These are phyloP conservation scores for Serilophus lunatus DNA, from an alignment of 2,113 vertebrate genomes.

Conservation along the genomic window DNA sequence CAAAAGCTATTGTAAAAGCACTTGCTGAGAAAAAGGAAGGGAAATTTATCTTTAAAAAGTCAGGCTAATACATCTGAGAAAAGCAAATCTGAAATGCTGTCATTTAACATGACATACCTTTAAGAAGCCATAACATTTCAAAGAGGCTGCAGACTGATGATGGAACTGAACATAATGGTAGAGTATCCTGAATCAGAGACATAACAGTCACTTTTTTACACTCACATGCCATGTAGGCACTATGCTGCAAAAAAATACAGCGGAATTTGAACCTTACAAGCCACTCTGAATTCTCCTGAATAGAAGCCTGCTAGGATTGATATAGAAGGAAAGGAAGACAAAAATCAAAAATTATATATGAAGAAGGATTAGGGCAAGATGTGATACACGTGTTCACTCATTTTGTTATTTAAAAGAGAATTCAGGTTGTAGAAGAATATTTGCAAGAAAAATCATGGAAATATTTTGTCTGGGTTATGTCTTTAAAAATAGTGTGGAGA, in stretches of 20 bases:
- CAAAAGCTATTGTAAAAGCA: neutral
- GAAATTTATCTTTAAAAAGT: neutral
- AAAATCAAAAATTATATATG: neutral
- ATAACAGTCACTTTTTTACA: neutral
- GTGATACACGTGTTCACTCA: neutral
- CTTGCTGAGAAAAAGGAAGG: neutral
- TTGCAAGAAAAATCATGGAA: neutral
- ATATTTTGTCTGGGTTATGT: neutral
- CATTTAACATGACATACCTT: conserved; percentile 6
- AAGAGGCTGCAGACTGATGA: neutral
- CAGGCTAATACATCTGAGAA: neutral
- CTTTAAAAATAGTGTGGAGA: neutral
- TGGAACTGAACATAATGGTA: neutral
- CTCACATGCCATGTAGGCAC: neutral
- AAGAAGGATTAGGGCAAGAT: neutral
- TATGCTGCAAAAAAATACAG: neutral
- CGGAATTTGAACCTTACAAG: neutral
- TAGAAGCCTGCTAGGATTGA: neutral
- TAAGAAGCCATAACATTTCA: neutral
- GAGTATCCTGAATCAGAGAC: neutral
- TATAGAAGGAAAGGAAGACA: neutral
- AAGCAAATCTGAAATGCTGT: neutral
- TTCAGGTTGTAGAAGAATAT: neutral
- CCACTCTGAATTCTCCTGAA: neutral
- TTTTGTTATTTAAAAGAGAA: neutral